These are phyloP conservation scores for Sebastes trivittatus DNA, from an alignment of 2,797 vertebrate genomes.

Conservation along the genomic window DNA sequence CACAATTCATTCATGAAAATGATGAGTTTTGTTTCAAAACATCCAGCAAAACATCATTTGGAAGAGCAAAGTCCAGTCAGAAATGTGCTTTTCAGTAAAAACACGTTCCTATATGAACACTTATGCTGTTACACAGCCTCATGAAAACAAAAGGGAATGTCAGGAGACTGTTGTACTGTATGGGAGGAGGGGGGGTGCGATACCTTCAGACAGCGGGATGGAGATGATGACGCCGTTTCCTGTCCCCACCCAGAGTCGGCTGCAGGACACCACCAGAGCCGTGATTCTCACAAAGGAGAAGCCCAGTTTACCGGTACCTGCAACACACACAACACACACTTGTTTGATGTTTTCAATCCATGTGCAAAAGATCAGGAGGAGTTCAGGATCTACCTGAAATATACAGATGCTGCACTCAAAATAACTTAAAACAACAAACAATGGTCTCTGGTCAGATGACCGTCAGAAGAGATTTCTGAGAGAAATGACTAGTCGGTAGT, in stretches of 20 bases:
- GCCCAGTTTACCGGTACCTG: constrained; percentile 96
- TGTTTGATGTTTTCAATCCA: constrained; percentile 2
- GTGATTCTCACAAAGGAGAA: constrained; percentile 98
- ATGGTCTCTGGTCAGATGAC: background rate
- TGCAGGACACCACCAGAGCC: constrained; percentile 93
- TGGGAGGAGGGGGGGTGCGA: too few species aligned
- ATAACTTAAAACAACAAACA: background rate
- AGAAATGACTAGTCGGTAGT: background rate
- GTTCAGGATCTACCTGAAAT: background rate
- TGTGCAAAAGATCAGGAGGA: background rate
- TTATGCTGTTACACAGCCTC: background rate
- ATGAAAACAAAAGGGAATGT: background rate
- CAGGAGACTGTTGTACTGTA: background rate
- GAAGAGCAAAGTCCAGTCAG: background rate
- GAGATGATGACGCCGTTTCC: constrained; percentile 98
- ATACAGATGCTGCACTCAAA: background rate
- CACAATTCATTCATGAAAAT: background rate
- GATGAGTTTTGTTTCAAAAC: background rate
- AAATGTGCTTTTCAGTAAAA: background rate
- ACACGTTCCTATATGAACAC: background rate
- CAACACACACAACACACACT: background rate
- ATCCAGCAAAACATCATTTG: background rate
- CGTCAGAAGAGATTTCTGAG: background rate
- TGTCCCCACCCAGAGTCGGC: constrained; percentile 96
- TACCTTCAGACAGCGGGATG: constrained; percentile 96